Conservation (phyloP, 2,888 invertebrate genomes). For the Drosophila austrosaltans region DNA sequence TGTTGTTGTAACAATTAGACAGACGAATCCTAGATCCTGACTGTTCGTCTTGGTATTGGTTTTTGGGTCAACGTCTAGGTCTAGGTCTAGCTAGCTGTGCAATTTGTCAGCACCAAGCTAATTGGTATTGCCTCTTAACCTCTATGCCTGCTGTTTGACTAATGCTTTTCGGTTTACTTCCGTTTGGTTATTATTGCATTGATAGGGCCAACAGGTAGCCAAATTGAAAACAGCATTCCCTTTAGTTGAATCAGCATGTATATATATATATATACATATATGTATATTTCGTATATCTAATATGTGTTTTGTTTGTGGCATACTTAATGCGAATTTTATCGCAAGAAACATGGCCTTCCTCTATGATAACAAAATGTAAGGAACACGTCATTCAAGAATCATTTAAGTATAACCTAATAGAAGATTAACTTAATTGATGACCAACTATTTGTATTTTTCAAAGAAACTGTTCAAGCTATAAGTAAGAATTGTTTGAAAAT, state of each 20-base stretch:
- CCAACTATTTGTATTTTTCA: too few species aligned
- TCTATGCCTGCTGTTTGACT: constrained; percentile 71
- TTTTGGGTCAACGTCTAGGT: constrained; percentile 3
- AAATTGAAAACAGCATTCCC: constrained; percentile 44
- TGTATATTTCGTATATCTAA: too few species aligned
- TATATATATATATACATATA: background rate
- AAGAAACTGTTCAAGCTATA: too few species aligned
- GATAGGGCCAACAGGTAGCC: constrained; percentile 68
- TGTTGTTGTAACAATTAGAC: constrained; percentile 8
- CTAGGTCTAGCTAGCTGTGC: constrained; percentile 68
- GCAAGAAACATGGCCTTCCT: too few species aligned
- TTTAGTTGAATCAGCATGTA: constrained; percentile 48
- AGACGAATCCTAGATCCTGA: constrained; percentile 37
- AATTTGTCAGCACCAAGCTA: constrained; percentile 79
- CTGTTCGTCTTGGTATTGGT: background rate
- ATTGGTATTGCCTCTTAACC: constrained; percentile 64
- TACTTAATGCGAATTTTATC: too few species aligned
- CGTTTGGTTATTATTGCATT: constrained; percentile 43
- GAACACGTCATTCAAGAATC: too few species aligned
- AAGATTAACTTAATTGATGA: too few species aligned
- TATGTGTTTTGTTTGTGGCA: too few species aligned
- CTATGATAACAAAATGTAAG: too few species aligned
- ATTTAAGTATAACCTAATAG: too few species aligned
- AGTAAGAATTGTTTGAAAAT: too few species aligned
- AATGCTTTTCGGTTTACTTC: constrained; percentile 67